phyloP scores from a whole-genome alignment of 2,797 vertebrate species.

The Acipenser transmontanus region DNA sequence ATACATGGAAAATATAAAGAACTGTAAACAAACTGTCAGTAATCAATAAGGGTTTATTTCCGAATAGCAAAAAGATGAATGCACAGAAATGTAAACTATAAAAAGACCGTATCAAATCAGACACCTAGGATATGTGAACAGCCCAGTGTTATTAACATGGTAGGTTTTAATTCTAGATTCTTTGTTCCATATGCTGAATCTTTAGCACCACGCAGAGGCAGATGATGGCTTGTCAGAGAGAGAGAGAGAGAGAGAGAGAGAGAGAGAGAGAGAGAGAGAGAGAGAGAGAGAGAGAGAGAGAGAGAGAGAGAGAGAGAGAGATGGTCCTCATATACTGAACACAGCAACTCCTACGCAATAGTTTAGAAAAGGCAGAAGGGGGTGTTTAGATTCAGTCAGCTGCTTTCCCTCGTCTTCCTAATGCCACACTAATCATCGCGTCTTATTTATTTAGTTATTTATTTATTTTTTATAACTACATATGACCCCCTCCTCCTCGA shows the following conservation, averaged over 20 bases:
- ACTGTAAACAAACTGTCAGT: no score
- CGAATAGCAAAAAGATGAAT: background rate
- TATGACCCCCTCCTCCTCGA: background rate
- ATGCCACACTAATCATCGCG: background rate
- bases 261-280: constrained; percentile 5
- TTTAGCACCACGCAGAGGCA: constrained; percentile 8
- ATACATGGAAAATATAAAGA: no score
- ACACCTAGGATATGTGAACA: background rate
- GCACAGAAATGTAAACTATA: background rate
- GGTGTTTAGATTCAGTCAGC: constrained; percentile 6
- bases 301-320: constrained; percentile 28
- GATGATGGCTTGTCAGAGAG: background rate
- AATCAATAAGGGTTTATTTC: no score
- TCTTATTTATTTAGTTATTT: background rate
- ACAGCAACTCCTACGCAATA: constrained; percentile 47
- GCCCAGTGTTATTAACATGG: background rate
- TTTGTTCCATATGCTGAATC: constrained; percentile 8
- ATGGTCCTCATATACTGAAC: constrained; percentile 47
- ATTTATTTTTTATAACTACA: background rate
- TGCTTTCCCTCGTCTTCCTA: background rate
- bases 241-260: constrained; percentile 13
- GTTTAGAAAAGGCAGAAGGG: constrained; percentile 31
- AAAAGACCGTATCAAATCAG: background rate
- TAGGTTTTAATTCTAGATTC: background rate
- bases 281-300: constrained; percentile 17